phyloP scores from a whole-genome alignment of 2,888 invertebrate genomes.

The Drosophila phalerata region DNA sequence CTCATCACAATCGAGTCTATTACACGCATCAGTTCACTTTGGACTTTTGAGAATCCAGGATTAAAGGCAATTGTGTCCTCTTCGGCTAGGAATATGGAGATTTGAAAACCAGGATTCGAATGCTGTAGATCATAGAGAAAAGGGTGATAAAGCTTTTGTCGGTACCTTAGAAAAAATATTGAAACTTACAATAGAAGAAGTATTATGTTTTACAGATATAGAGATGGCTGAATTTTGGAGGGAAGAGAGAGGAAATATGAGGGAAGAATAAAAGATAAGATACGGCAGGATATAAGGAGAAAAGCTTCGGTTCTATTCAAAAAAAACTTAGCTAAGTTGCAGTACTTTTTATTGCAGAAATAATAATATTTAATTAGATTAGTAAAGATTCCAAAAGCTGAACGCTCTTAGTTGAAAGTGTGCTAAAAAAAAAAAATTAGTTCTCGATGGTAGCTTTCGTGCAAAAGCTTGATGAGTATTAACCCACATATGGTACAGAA shows the following conservation, averaged over 20 bases:
- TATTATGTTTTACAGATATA: background rate
- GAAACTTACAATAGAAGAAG: background rate
- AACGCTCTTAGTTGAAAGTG: background rate
- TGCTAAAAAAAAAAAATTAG: background rate
- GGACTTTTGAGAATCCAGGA: slow-evolving; percentile 91
- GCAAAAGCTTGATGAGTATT: no score
- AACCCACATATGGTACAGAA: no score
- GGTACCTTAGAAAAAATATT: background rate
- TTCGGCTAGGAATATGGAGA: slow-evolving; percentile 83
- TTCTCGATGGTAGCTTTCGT: no score
- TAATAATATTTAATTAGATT: no score
- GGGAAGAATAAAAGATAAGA: background rate
- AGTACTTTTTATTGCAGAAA: no score
- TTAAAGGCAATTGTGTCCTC: slow-evolving; percentile 89
- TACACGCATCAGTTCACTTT: slow-evolving; percentile 89
- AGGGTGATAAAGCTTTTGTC: no score
- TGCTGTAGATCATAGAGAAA: slow-evolving; percentile 85
- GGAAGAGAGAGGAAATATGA: background rate
- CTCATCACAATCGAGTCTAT: slow-evolving; percentile 92
- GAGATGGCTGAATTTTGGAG: background rate
- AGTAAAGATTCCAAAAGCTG: no score
- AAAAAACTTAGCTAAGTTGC: no score
- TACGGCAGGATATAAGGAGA: no score
- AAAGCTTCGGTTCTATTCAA: no score
- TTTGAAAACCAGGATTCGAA: slow-evolving; percentile 89